These are phyloP conservation scores for Mercenaria mercenaria DNA, from an alignment of 1,140 invertebrate genomes.

Conservation along the genomic window DNA sequence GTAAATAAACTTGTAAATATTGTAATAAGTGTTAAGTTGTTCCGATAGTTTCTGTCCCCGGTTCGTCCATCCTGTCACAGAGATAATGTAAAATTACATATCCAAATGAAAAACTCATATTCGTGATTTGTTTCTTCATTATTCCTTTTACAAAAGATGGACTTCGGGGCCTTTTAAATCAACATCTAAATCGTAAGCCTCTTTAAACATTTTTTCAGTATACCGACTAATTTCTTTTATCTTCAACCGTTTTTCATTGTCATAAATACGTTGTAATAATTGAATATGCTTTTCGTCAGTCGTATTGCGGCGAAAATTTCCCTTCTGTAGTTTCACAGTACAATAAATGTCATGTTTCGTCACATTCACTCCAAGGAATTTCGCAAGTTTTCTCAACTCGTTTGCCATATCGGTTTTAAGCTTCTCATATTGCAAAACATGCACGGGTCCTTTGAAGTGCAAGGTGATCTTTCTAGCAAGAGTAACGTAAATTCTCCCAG, in stretches of 20 bases:
- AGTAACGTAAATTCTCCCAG: too few relatives aligned
- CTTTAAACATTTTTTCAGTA: not conserved
- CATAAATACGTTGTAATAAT: not conserved
- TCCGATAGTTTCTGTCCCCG: too few relatives aligned
- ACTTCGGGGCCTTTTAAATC: not conserved
- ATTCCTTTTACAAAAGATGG: too few relatives aligned
- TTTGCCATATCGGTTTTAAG: not conserved
- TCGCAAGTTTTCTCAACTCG: not conserved
- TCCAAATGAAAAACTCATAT: too few relatives aligned
- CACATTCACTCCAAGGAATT: not conserved
- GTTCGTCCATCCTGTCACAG: too few relatives aligned
- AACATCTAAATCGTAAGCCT: not conserved
- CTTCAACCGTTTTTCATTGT: not conserved
- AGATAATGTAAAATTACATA: too few relatives aligned
- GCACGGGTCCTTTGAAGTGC: not conserved
- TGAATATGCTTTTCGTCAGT: too few relatives aligned
- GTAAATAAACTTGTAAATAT: too few relatives aligned
- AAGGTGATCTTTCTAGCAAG: too few relatives aligned
- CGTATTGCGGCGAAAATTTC: not conserved
- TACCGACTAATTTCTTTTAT: not conserved
- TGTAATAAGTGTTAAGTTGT: too few relatives aligned
- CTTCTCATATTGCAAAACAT: not conserved
- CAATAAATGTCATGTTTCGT: not conserved
- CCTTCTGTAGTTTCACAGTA: conserved; percentile 5
- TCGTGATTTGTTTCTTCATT: too few relatives aligned